Conservation (phyloP, 2,797 vertebrate genomes). For the Phalanger gymnotis region DNA sequence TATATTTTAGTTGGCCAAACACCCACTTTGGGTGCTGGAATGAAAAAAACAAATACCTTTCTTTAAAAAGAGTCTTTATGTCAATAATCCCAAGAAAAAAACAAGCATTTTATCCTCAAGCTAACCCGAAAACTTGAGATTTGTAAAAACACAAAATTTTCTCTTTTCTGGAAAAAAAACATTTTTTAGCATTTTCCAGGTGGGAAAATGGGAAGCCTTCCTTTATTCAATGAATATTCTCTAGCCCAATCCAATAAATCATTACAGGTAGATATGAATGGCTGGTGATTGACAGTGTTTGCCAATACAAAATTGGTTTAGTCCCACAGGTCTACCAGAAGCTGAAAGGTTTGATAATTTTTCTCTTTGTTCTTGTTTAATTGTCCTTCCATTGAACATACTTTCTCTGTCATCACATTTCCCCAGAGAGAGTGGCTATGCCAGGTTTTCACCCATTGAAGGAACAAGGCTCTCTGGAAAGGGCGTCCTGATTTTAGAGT, state of each 20-base stretch:
- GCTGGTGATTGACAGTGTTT: conserved; percentile 16
- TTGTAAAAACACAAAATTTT: conserved; percentile 23
- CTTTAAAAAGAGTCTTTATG: conserved; percentile 1
- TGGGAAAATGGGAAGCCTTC: neutral
- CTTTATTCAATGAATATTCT: neutral
- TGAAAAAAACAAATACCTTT: neutral
- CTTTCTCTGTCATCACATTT: neutral
- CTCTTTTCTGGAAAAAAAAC: neutral
- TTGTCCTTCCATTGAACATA: neutral
- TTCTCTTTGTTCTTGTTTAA: conserved; percentile 31
- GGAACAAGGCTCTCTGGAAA: neutral
- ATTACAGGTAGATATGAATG: neutral
- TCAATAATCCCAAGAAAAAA: neutral
- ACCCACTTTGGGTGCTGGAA: neutral
- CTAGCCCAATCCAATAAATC: neutral
- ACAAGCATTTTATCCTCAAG: neutral
- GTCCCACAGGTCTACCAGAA: conserved; percentile 36
- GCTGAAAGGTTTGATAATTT: conserved; percentile 19
- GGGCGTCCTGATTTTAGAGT: neutral
- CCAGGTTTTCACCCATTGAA: neutral
- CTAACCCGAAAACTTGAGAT: neutral
- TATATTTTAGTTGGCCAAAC: neutral
- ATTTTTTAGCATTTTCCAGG: neutral
- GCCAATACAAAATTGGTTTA: neutral
- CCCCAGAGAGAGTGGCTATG: neutral